These are phyloP conservation scores for Timandra comae DNA, from an alignment of 2,888 invertebrate genomes.

Conservation along the genomic window DNA sequence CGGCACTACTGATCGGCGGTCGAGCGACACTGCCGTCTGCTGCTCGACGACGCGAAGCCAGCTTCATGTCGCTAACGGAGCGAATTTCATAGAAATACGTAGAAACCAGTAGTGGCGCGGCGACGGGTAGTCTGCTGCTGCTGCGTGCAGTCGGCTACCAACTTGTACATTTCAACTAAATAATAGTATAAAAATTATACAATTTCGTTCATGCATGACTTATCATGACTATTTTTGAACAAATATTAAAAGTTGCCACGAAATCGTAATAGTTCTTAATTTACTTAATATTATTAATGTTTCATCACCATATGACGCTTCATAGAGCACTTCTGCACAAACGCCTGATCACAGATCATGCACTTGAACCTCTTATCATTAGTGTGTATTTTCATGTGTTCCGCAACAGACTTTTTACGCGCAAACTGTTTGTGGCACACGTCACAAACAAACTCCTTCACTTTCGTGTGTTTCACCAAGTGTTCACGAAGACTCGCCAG, in stretches of 20 bases:
- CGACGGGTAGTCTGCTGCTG: too few species aligned
- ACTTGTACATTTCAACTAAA: too few species aligned
- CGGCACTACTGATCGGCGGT: too few species aligned
- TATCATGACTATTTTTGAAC: too few species aligned
- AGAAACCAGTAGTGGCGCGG: too few species aligned
- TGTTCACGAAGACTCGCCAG: slow-evolving; percentile 29
- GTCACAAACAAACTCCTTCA: slow-evolving; percentile 32
- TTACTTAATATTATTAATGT: not conserved
- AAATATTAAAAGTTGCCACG: not conserved
- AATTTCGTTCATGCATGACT: too few species aligned
- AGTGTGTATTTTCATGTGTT: slow-evolving; percentile 35
- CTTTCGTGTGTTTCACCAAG: slow-evolving; percentile 30
- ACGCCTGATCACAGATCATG: slow-evolving; percentile 23
- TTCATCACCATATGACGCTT: not conserved
- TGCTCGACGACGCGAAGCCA: too few species aligned
- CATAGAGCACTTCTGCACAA: slow-evolving; percentile 17
- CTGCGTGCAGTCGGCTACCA: too few species aligned
- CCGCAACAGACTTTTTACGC: slow-evolving; percentile 26
- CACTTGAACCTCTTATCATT: slow-evolving; percentile 21
- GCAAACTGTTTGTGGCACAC: slow-evolving; percentile 37
- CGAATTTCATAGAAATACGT: too few species aligned
- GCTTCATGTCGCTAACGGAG: too few species aligned
- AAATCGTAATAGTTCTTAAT: not conserved
- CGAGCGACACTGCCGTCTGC: too few species aligned
- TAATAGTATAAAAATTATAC: too few species aligned